phyloP scores from a whole-genome alignment of 1,140 invertebrate species.

The Drepana arcuata region DNA sequence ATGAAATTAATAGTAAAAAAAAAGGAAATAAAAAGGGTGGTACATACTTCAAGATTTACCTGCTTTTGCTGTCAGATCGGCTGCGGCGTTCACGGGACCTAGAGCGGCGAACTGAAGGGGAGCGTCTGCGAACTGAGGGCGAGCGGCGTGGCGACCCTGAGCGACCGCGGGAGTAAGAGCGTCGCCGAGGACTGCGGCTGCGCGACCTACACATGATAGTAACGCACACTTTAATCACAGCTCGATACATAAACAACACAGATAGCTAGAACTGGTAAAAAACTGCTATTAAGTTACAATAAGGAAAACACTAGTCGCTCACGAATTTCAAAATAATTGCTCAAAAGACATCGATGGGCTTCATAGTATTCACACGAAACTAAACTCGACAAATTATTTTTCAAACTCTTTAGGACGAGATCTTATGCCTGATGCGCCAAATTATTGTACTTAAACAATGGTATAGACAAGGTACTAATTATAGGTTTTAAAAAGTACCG shows the following conservation, averaged over 20 bases:
- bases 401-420: too few relatives aligned
- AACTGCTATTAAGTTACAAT: too few relatives aligned
- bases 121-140: conserved; percentile 51
- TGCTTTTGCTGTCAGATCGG: conserved; percentile 62
- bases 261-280: too few relatives aligned
- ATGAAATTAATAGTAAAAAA: conserved; percentile 1
- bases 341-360: too few relatives aligned
- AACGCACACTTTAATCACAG: too few relatives aligned
- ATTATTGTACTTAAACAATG: conserved; percentile 52
- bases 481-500: conserved; percentile 67
- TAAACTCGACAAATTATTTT: too few relatives aligned
- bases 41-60: conserved; percentile 16
- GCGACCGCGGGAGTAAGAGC: conserved; percentile 54
- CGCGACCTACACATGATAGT: conserved; percentile 48
- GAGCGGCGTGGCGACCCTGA: conserved; percentile 49
- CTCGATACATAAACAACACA: conserved; percentile 1
- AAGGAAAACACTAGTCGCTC: too few relatives aligned
- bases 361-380: too few relatives aligned
- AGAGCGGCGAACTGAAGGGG: conserved; percentile 51
- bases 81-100: conserved; percentile 53
- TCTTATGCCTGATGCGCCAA: too few relatives aligned
- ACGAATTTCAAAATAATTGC: too few relatives aligned
- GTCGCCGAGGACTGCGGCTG: conserved; percentile 54
- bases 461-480: conserved; percentile 62
- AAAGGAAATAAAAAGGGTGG: not conserved